These are phyloP conservation scores for Spisula subtruncata DNA, from an alignment of 2,888 invertebrate genomes.

Conservation along the genomic window DNA sequence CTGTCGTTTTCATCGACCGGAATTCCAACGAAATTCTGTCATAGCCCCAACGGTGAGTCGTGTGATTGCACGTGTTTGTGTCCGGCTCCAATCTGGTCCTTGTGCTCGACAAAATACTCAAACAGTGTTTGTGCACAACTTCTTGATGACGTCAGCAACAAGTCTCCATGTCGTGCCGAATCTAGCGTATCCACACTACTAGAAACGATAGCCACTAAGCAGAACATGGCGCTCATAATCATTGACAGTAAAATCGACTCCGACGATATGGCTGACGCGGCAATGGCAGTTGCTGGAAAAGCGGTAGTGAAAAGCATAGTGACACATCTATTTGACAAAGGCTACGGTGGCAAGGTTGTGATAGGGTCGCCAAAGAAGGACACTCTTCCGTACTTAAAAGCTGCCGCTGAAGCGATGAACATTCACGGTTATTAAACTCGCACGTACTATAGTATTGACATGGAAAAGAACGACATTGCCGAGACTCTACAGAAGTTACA, in stretches of 20 bases:
- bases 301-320: background rate
- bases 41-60: slow-evolving; percentile 29
- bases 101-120: background rate
- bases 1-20: slow-evolving; percentile 32
- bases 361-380: slow-evolving; percentile 39
- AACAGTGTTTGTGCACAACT: slow-evolving; percentile 27
- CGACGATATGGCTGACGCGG: background rate
- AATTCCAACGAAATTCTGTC: background rate
- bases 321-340: slow-evolving; percentile 7
- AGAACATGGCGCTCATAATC: slow-evolving; percentile 27
- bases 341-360: slow-evolving; percentile 37
- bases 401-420: slow-evolving; percentile 16
- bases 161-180: slow-evolving; percentile 28
- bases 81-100: slow-evolving; percentile 32
- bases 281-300: slow-evolving; percentile 32
- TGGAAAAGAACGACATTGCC: slow-evolving; percentile 40
- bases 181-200: background rate
- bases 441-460: slow-evolving; percentile 34
- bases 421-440: slow-evolving; percentile 24
- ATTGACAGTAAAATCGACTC: slow-evolving; percentile 45
- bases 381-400: slow-evolving; percentile 30
- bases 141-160: slow-evolving; percentile 3
- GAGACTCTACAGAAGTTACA: slow-evolving; percentile 28
- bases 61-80: slow-evolving; percentile 48
- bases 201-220: background rate